Base-by-base conservation (phyloP, 2,888 invertebrate species). In the Rhingia rostrata region DNA sequence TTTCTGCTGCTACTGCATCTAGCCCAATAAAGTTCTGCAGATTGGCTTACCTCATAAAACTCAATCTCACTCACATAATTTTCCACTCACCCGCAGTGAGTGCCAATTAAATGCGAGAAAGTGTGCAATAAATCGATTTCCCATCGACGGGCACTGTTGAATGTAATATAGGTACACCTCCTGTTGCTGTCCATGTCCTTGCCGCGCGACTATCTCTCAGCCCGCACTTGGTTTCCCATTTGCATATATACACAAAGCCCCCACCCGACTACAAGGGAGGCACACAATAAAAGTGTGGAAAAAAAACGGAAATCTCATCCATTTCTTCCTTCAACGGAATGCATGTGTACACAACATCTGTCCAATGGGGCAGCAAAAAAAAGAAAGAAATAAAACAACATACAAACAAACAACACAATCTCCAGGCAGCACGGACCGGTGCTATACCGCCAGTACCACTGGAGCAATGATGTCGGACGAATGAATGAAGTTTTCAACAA, bases 81-180 rank as follows among this genome's bases (percentile, higher is more conserved):
- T 80, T 84, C 60, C 84, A 84, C 84, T 84, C 84, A 84, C 80
- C 84, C 84, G 84, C 75, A 80, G 84, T 84, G 74, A 80, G 84
- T 84, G 84, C 84, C 84, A 84, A 84, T 84, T 84, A 84, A 84
- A 84, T 84, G 80, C 80, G 80, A 84, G 80, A 80, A 84, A 80
- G 84, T 84, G 84, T 84, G 84, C 84, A 84, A 84, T 84, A 80
- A 80, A 80, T 84, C 84, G 84, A 84, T 84, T 84, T 74, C 80
- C 80, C 74, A 80, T 84, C 80, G 84, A 80, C 69, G 35, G 43
- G n/a, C 53, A 6, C 58, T 63, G 7, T 1, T 10, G 66, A 78
- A 78, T 79, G 66, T 78, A 78, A 78, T 43, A 45, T 39, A 51
- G 58, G 37, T 64, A 49, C 54, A 74, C 80, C 80, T 70, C 64